These are phyloP conservation scores for Cuniculus paca DNA, from an alignment of 2,797 vertebrate species.

Conservation along the genomic window DNA sequence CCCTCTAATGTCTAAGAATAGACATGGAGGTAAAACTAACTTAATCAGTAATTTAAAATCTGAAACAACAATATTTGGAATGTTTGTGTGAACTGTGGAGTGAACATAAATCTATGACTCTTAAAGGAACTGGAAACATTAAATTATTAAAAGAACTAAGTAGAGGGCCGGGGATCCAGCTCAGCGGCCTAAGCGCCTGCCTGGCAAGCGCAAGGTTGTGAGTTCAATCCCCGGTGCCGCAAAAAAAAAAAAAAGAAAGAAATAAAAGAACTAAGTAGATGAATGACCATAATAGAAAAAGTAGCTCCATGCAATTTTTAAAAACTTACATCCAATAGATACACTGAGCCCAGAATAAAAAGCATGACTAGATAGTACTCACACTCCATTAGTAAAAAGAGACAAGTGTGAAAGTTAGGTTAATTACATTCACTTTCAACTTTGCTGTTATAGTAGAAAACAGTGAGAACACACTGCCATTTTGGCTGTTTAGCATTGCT, in stretches of 20 bases:
- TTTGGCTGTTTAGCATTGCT: background rate
- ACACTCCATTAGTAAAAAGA: background rate
- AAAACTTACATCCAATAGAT: background rate
- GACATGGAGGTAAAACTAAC: background rate
- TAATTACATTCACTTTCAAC: background rate
- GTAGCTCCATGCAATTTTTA: background rate
- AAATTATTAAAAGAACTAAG: conserved; percentile 44
- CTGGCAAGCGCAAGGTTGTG: too few species aligned
- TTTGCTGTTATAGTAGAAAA: background rate
- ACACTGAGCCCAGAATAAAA: background rate
- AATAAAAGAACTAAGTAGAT: conserved; percentile 49
- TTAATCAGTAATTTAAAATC: background rate
- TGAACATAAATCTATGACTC: background rate
- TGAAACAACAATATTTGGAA: background rate
- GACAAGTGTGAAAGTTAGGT: background rate
- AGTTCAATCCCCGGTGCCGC: too few species aligned
- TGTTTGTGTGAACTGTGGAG: background rate
- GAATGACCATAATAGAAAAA: background rate
- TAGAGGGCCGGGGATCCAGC: too few species aligned
- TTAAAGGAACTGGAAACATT: background rate
- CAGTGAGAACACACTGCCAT: background rate
- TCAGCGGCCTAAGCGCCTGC: too few species aligned
- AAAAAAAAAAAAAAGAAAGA: too few species aligned
- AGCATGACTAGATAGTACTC: background rate
- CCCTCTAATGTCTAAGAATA: background rate